These are phyloP conservation scores for Entomobrya multifasciata DNA, from an alignment of 2,888 invertebrate species.

Conservation along the genomic window DNA sequence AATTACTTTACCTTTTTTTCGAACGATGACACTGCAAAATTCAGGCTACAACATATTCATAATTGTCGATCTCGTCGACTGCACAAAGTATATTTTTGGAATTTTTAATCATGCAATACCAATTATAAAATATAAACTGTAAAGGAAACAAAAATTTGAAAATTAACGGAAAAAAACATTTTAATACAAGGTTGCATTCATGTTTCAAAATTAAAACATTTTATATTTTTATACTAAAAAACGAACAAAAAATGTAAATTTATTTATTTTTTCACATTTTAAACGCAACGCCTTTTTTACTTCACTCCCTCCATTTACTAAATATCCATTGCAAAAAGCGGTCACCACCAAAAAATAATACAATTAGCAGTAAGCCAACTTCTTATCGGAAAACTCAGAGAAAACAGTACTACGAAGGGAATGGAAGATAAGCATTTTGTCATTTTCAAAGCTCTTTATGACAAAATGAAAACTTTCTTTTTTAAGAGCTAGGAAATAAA, in stretches of 20 bases:
- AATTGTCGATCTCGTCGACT: not conserved
- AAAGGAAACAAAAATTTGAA: too few relatives aligned
- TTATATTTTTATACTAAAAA: not conserved
- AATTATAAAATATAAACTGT: too few relatives aligned
- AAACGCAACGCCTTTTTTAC: not conserved
- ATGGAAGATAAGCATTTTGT: conserved; percentile 49
- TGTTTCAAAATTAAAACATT: not conserved
- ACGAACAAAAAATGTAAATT: conserved; percentile 42
- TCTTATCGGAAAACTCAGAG: conserved; percentile 6
- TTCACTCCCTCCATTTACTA: not conserved
- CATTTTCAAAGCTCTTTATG: conserved; percentile 62
- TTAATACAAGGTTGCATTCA: conserved; percentile 42
- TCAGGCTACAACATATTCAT: not conserved
- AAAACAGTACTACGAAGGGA: conserved; percentile 63
- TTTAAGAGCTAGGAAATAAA: conserved; percentile 53
- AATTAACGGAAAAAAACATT: too few relatives aligned
- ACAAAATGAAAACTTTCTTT: conserved; percentile 36
- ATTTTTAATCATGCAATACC: too few relatives aligned
- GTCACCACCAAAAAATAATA: not conserved
- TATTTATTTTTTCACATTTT: not conserved
- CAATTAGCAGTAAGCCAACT: not conserved
- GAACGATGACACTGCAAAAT: too few relatives aligned
- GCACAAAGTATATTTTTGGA: not conserved
- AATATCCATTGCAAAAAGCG: too few relatives aligned
- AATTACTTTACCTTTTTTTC: too few relatives aligned